Percentiles rank a stretch among this genome's conserved stretches.
phyloP scores from a whole-genome alignment of 2,113 vertebrate species.

The Macheiramphus alcinus region DNA sequence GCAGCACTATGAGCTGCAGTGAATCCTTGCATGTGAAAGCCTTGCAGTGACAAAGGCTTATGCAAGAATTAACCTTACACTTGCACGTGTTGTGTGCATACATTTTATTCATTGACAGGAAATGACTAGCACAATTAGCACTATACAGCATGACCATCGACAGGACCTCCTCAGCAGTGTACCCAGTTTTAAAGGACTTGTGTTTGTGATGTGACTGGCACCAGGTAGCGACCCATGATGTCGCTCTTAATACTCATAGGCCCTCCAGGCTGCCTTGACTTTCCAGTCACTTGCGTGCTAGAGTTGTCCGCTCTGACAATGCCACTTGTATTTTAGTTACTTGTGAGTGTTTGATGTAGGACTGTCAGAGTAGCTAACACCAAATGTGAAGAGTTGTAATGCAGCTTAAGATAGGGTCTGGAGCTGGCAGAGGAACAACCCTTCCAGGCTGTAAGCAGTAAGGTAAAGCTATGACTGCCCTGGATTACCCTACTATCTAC shows the following conservation, averaged over 20 bases:
- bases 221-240: accelerated
- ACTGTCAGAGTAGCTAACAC: background rate
- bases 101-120: background rate
- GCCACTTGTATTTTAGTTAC: background rate
- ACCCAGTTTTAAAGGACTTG: background rate
- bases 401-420: background rate
- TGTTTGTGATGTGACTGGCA: background rate
- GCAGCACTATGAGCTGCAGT: background rate
- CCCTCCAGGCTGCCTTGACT: background rate
- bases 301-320: background rate
- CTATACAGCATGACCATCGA: background rate
- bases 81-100: background rate
- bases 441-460: background rate
- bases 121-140: background rate
- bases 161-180: background rate
- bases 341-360: background rate
- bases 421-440: background rate
- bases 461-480: background rate
- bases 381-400: background rate
- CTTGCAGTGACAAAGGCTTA: background rate
- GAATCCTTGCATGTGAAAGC: background rate
- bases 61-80: background rate
- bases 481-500: background rate
- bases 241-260: background rate
- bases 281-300: background rate